Evolutionary conservation across 1,140 invertebrate species (phyloP).

Genomic region (Cataglyphis hispanica): DNA sequence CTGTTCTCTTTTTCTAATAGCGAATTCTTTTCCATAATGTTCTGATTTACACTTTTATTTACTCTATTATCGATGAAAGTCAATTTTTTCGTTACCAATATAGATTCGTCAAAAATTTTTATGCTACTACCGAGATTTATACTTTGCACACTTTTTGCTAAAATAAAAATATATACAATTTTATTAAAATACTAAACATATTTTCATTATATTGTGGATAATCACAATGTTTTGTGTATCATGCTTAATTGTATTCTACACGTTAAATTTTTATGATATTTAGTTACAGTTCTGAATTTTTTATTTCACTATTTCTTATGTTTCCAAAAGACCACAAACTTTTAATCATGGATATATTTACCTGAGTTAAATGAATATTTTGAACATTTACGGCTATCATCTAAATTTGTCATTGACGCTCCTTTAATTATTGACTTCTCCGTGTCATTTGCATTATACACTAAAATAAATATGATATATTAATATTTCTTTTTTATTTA

Average conservation of each 20-base stretch:
- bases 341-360: constrained; percentile 28
- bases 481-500: background rate
- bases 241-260: too few species aligned
- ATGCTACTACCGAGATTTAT: constrained; percentile 78
- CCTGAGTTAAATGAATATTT: constrained; percentile 41
- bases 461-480: constrained; percentile 4
- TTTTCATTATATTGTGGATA: too few species aligned
- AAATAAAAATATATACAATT: constrained; percentile 9
- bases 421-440: background rate
- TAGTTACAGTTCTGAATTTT: constrained; percentile 5
- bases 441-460: background rate
- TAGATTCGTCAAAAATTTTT: constrained; percentile 75
- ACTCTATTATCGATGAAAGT: background rate
- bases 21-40: background rate
- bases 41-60: background rate
- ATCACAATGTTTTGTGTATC: too few species aligned
- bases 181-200: too few species aligned
- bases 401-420: constrained; percentile 21
- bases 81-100: constrained; percentile 27
- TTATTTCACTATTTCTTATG: background rate
- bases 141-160: constrained; percentile 70
- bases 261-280: background rate
- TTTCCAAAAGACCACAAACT: constrained; percentile 1
- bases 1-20: constrained; percentile 10
- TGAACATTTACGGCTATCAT: background rate